Evolutionary conservation across 2,888 invertebrate genomes (phyloP), one percentile per base, ranked within the genome.

Genomic region (Cryptus viduatorius): DNA sequence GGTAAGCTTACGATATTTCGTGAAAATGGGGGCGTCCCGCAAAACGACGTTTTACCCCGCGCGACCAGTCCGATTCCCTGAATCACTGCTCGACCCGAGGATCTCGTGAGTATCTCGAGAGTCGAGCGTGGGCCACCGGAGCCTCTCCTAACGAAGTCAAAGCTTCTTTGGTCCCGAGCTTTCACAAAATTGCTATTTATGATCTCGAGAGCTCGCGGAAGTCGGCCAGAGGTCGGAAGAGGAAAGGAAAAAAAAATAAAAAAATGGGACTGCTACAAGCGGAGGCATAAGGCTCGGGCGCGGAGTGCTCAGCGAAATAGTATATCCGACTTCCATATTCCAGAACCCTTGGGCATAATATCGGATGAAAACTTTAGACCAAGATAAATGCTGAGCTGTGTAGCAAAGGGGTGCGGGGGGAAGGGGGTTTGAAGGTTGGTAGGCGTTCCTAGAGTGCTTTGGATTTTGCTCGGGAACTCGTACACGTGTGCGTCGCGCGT

Each of bases 281-380:
- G 71, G 56, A 71, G 71, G 78, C 53, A 31, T 68, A 75, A 78
- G 31, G 48, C 69, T 80, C 64, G 69, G 50, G 69, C 64, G 65
- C 48, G n/a, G 64, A 75, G 48, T 64, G 37, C 75, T 61, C 73
- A 73, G 24, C 61, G 37, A 10, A 37, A 59, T 61, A 61, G 64
- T 75, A 75, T 72, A 69, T 81, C 77, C 80, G 72, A 67, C 75
- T 79, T 42, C 50, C 79, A 48, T 61, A 79, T 73, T 79, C 67
- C 42, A 16, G 61, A 78, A 42, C 69, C 77, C 75, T 48, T 37
- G 82, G 71, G 82, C 73, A 84, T 88, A 86, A 85, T 87, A 87
- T 87, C 82, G 87, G 86, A 87, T 88, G 87, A 87, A 88, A 89
- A 89, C 75, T 88, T 88, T 87, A 65, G 86, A 85, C 78, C 85